phyloP scores from a whole-genome alignment of 1,140 invertebrate genomes.

The Trypoxylus dichotomus region DNA sequence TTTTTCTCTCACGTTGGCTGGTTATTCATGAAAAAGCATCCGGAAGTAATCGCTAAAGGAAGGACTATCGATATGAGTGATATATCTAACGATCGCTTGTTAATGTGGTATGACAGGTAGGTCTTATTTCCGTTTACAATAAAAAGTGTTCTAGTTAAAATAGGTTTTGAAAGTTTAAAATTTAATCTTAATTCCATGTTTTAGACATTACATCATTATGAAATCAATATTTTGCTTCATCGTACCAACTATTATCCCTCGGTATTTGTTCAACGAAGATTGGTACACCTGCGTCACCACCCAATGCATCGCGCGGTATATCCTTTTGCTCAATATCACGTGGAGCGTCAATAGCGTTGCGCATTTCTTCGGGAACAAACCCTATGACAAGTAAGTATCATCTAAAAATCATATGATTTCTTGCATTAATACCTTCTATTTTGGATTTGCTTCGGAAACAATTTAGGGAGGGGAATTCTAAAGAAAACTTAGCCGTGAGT shows the following conservation, averaged over 20 bases:
- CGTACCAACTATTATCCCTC: constrained; percentile 81
- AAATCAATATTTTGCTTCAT: constrained; percentile 85
- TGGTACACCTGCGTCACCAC: constrained; percentile 53
- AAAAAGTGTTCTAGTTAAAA: too few species aligned
- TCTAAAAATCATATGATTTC: background rate
- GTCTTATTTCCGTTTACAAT: constrained; percentile 37
- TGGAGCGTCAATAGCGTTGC: constrained; percentile 96
- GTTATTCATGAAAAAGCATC: constrained; percentile 77
- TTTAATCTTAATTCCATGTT: constrained; percentile 67
- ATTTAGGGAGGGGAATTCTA: constrained; percentile 64
- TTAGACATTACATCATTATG: constrained; percentile 67
- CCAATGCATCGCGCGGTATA: constrained; percentile 80
- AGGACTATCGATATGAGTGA: constrained; percentile 73
- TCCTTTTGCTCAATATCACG: constrained; percentile 85
- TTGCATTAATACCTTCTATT: background rate
- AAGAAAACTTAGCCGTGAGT: constrained; percentile 64
- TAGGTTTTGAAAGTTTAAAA: constrained; percentile 49
- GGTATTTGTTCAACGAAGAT: constrained; percentile 80
- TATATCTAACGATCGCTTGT: constrained; percentile 71
- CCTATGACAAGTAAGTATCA: constrained; percentile 83
- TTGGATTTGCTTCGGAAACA: too few species aligned
- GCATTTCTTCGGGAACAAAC: constrained; percentile 87
- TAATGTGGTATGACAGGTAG: constrained; percentile 55
- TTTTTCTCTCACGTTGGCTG: constrained; percentile 87
- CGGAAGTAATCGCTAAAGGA: constrained; percentile 71